Base-by-base conservation (phyloP, 1,140 invertebrate species). In the Camponotus vicinus region DNA sequence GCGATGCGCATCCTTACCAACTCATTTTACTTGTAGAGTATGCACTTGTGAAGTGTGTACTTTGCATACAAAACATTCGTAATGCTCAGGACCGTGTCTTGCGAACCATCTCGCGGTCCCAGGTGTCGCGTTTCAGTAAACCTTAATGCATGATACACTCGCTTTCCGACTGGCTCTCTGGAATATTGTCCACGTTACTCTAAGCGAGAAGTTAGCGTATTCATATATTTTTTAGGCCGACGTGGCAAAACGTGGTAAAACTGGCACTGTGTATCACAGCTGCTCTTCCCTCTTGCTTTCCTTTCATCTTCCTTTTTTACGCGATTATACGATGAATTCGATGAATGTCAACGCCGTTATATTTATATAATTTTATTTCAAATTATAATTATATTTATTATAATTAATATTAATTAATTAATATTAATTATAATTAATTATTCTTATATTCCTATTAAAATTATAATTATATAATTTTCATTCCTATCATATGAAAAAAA, bases 31-130 rank as follows among this genome's bases (percentile, higher is more conserved):
- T 80, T 85, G 79, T 82, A 88, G 75, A 85, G 86, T 63, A 59
- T 71, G 78, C 78, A 90, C 76, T 86, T 88, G 80, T 78, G 75
- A 91, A 88, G 85, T 82, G 70, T 69, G 61, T 77, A 77, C 59
- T 91, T 88, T 91, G 85, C 87, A 91, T 91, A 90, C 63, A 79
- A 71, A 90, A 88, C 69, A 90, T 90, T 91, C 64, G 89, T 90
- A 91, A 90, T 87, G 82, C 79, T 78, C 69, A 57, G 64, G 52
- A 27, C 80, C n/a, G 27, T 73, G 32, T 57, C 63, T 66, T 73
- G 64, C 76, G 69, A 37, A 63, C 40, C 7, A 15, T 37, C 66
- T 40, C 27, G 27, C 2, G 40, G 40, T 85, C 84, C 71, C 88
- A 90, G 69, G 89, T 90, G 89, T 87, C 86, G 83, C 82, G 27